Percentiles rank a stretch among this genome's conserved stretches.
Conservation (phyloP, 2,888 invertebrate species). For the Coleophora deauratella region DNA sequence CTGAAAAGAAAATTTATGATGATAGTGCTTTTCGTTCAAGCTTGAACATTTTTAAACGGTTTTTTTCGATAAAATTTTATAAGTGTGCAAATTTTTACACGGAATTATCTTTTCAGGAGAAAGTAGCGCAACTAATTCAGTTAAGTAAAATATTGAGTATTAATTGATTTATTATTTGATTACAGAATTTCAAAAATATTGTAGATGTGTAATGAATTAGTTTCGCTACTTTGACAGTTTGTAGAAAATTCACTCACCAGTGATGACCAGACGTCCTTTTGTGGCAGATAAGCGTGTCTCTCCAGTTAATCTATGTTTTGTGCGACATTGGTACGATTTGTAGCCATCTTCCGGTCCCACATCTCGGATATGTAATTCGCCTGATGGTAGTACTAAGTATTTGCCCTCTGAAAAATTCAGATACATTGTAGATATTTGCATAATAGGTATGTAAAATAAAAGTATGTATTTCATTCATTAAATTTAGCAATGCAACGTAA, state of each 20-base stretch:
- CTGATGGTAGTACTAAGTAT: constrained; percentile 94
- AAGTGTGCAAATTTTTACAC: no score
- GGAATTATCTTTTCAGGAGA: no score
- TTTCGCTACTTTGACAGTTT: constrained; percentile 12
- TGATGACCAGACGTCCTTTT: constrained; percentile 94
- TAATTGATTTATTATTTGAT: no score
- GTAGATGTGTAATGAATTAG: constrained; percentile 16
- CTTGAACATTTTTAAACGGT: no score
- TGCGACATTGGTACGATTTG: constrained; percentile 94
- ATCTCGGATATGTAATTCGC: constrained; percentile 95
- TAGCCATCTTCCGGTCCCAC: constrained; percentile 96
- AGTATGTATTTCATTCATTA: constrained; percentile 1
- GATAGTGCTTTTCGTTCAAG: no score
- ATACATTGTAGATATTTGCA: constrained; percentile 10
- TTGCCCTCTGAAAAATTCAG: constrained; percentile 83
- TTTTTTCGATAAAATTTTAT: no score
- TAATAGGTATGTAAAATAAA: constrained; percentile 6
- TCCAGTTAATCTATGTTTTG: constrained; percentile 93
- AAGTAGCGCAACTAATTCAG: no score
- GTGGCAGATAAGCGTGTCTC: constrained; percentile 95
- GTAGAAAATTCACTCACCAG: constrained; percentile 80
- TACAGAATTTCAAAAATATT: no score
- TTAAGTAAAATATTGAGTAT: no score
- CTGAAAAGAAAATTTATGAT: no score
- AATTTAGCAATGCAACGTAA: constrained; percentile 40